Percentiles rank a stretch among this genome's conserved stretches.
phyloP scores from a whole-genome alignment of 1,140 invertebrate species.

The Ditylenchus dipsaci region DNA sequence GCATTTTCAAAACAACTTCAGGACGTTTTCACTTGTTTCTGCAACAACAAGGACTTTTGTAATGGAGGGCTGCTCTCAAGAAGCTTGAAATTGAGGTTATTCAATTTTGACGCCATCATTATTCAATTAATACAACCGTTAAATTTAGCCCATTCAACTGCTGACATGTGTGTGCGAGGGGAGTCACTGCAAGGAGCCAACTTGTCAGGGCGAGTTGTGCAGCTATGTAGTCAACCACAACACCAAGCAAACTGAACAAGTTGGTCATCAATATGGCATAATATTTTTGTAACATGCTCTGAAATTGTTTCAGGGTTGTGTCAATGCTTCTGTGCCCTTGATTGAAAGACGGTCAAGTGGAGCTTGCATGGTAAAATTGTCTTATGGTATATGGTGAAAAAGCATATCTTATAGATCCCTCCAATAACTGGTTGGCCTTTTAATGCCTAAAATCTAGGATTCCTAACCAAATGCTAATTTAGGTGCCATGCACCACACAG shows the following conservation, averaged over 20 bases:
- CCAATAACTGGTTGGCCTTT: conserved; percentile 48
- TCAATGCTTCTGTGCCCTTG: conserved; percentile 55
- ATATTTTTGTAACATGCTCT: not conserved
- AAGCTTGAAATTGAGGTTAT: conserved; percentile 40
- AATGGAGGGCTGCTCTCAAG: conserved; percentile 30
- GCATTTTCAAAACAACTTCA: conserved; percentile 4
- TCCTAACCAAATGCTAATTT: too few species aligned
- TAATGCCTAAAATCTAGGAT: too few species aligned
- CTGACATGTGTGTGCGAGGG: conserved; percentile 51
- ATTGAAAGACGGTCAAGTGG: conserved; percentile 51
- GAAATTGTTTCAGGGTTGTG: conserved; percentile 47
- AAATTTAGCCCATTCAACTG: conserved; percentile 24
- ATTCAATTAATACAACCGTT: not conserved
- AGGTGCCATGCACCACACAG: conserved; percentile 52
- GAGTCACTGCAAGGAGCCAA: conserved; percentile 43
- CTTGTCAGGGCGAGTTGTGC: conserved; percentile 51
- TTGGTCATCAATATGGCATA: not conserved
- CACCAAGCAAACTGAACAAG: conserved; percentile 42
- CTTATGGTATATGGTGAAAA: too few species aligned
- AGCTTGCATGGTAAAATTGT: conserved; percentile 47
- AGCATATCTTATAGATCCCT: too few species aligned
- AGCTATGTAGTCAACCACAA: conserved; percentile 52
- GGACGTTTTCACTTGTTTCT: conserved; percentile 57
- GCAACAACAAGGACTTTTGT: conserved; percentile 47
- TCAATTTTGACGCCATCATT: not conserved